Conservation (phyloP, 2,113 vertebrate genomes). For the Protobothrops mucrosquamatus region DNA sequence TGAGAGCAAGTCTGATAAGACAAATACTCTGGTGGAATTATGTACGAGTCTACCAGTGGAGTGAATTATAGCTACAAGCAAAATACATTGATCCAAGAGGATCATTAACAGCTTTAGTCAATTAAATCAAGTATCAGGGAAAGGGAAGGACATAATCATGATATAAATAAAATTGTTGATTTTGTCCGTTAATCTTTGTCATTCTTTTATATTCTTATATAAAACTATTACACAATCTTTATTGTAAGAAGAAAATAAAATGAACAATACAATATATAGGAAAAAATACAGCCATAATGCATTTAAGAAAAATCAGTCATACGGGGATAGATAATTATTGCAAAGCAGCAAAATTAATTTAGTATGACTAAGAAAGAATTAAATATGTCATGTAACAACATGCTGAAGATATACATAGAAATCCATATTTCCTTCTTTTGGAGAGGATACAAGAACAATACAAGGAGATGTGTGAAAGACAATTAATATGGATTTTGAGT, state of each 20-base stretch:
- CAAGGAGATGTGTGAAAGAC: constrained; percentile 73
- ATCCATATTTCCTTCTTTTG: constrained; percentile 60
- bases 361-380: constrained; percentile 67
- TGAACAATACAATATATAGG: constrained; percentile 51
- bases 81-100: constrained; percentile 75
- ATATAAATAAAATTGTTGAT: constrained; percentile 60
- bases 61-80: constrained; percentile 76
- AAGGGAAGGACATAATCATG: constrained; percentile 67
- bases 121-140: constrained; percentile 71
- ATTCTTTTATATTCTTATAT: constrained; percentile 48
- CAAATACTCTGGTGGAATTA: constrained; percentile 72
- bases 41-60: constrained; percentile 69
- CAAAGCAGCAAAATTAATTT: constrained; percentile 71
- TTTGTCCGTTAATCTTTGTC: constrained; percentile 38
- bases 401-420: constrained; percentile 75
- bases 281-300: constrained; percentile 48
- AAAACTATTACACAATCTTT: constrained; percentile 46
- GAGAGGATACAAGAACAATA: constrained; percentile 70
- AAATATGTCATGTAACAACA: constrained; percentile 76
- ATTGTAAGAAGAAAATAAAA: constrained; percentile 46
- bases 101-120: constrained; percentile 78
- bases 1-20: constrained; percentile 71
- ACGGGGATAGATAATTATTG: constrained; percentile 71
- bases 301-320: constrained; percentile 68
- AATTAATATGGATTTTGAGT: constrained; percentile 71